Evolutionary conservation across 2,113 vertebrate genomes (phyloP), one percentile per base, ranked within the genome.

Genomic region (Cyprinus carpio): DNA sequence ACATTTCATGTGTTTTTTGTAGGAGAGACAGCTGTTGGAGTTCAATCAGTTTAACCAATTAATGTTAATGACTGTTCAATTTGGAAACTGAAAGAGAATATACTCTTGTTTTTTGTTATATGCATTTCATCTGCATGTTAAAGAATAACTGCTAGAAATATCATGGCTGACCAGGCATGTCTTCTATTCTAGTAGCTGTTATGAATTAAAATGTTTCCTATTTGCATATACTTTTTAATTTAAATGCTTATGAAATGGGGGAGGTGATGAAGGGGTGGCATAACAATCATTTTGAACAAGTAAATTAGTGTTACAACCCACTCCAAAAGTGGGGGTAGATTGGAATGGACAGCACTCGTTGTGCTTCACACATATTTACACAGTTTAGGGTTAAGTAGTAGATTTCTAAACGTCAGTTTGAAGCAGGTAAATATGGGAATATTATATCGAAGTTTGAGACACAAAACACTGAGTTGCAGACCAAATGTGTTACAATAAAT

Each of bases 231-330:
- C 6, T n/a, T 75, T 40, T n/a, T 4, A 37, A 40, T 72, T n/a
- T 6, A 27, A 75, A 46, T 75, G 40, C 40, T 75, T 27, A 49
- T 46, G 12, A 16, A 49, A 49, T 27, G 72, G n/a, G 71, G 71
- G 71, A 46, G 71, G 40, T 75, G 72, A 75, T 75, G 72, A 40
- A 75, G 40, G 71, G 71, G n/a, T 46, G 40, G 71, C 23, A 75
- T 75, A 49, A 75, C 40, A 75, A 75, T 75, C n/a, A 75, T 75
- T 49, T 75, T 9, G 40, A 75, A 75, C 40, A 49, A 49, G 40
- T 75, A 54, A 54, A 76, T 76, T 76, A 76, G 49, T 54, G 75
- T 54, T 75, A 75, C 46, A 18, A 16, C 43, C 46, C 75, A 76
- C 49, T 49, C 46, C 6, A 13, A 10, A 29, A 7, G 27, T 54